Base-by-base conservation (phyloP, 30 jellyfish, hydroid and myxozoan species). In the Mastigias papua region DNA sequence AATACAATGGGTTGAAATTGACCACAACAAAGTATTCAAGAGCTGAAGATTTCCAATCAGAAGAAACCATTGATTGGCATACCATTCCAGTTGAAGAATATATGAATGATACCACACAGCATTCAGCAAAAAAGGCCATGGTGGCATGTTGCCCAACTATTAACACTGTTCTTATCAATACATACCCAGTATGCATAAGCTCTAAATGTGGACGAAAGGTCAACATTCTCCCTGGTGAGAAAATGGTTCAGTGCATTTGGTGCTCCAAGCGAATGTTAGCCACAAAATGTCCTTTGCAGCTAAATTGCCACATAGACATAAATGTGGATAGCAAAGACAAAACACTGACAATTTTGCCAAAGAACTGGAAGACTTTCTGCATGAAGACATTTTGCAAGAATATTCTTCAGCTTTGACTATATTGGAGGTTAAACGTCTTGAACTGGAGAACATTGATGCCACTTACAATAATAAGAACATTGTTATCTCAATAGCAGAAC, bases 221-320 rank as follows among this genome's bases (percentile, higher is more conserved):
- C n/a, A 60, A 60, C 72, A 60, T 60, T 60, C 21, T 60, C 21
- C 72, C 72, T 10, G 65, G 65, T 49, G 65, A 49, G 65, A 42
- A 60, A 60, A 5, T 60, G 72, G n/a, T 60, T 60, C 72, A 60
- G 33, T 60, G 72, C 33, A 27, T 60, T 21, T 60, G 33, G 33
- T 60, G 72, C 72, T 60, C 33, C 72, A 60, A 60, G 72, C n/a
- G n/a, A 60, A 60, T 60, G 72, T 60, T 60, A 27, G 72, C 72
- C 13, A 8, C n/a, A 22, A 0, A 60, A 21, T 60, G 13, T 27
- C 72, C 21, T 60, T 60, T 7, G 72, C n/a, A 60, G 33, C 72
- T 60, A 60, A 10, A 60, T 60, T 60, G 72, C n/a, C 72, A 60
- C 72, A 60, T 60, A 6, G n/a, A 10, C n/a, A 10, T 60, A 60